Evolutionary conservation across 2,113 vertebrate species (phyloP), one percentile per base, ranked within the genome.

Genomic region (Picathartes gymnocephalus): DNA sequence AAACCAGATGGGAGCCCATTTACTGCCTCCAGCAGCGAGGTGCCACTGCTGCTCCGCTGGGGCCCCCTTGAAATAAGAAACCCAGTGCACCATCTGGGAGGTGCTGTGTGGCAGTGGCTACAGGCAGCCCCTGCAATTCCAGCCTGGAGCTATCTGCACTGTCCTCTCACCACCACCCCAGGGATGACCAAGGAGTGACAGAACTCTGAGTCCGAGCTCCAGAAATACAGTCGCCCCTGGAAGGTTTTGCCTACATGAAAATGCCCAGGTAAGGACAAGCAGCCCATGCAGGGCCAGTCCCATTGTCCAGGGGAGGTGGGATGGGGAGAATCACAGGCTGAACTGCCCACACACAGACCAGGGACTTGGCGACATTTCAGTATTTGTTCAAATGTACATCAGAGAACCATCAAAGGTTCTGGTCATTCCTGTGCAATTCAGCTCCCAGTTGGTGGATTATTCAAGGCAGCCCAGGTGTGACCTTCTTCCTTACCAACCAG

Each of bases 1-100:
- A 92, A 82, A 82, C 45, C 95, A 95, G 96, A 96, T 96, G 94
- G 88, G 62, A 95, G 93, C 93, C 87, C 91, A 76, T 95, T 95
- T 95, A 95, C 81, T 82, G 91, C 90, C 89, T 95, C 94, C 85
- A 93, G 21, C 93, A 91, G 93, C 0, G 64, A 96, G 78, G 78
- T 91, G 91, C 91, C 69, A 48, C 3, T 7, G 27, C 95, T 88
- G 70, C 81, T 88, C 77, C 0, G 1, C 81, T 27, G 81, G 87
- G 92, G 84, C 81, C 96, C 83, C 90, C 71, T n/a, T 91, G 95
- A 91, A 96, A 96, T 47, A 51, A 65, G 92, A 96, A 91, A 94
- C 95, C 73, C 74, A 65, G 4, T 0, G 0, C 86, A 64, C 57
- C 84, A 91, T 69, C 79, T 79, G 89, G 86, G 91, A 86, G 71